phyloP scores from a whole-genome alignment of 2,113 vertebrate species.

The Amphiprion percula region DNA sequence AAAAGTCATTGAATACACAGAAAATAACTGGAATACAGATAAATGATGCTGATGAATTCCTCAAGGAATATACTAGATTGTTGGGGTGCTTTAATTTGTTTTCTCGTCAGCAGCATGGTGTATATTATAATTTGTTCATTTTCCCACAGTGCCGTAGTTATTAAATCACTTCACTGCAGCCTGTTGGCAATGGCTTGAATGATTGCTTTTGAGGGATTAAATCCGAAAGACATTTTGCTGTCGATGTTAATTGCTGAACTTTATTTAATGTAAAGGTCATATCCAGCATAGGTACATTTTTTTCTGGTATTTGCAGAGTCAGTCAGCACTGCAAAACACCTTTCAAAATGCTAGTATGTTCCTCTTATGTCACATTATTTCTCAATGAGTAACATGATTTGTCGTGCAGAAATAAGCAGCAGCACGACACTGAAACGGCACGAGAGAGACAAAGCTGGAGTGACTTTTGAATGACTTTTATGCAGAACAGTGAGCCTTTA shows the following conservation, averaged over 20 bases:
- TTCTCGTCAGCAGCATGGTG: background rate
- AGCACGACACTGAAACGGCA: no score
- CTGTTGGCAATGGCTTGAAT: background rate
- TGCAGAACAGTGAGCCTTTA: background rate
- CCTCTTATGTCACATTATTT: background rate
- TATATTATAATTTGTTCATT: background rate
- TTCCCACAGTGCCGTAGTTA: background rate
- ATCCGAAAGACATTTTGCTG: background rate
- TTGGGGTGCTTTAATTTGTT: background rate
- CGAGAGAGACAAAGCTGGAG: background rate
- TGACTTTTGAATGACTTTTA: slow-evolving; percentile 15
- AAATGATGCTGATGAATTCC: no score
- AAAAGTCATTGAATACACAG: background rate
- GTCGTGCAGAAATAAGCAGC: no score
- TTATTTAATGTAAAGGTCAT: no score
- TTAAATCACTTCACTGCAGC: background rate
- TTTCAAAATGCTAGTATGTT: background rate
- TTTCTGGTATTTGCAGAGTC: no score
- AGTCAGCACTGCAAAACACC: no score
- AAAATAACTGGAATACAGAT: background rate
- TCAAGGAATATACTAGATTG: no score
- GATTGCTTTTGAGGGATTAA: background rate
- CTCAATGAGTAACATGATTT: no score
- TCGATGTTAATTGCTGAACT: no score
- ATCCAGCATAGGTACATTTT: no score